These are phyloP conservation scores for Bombus consobrinus DNA, from an alignment of 1,140 invertebrate species.

Conservation along the genomic window DNA sequence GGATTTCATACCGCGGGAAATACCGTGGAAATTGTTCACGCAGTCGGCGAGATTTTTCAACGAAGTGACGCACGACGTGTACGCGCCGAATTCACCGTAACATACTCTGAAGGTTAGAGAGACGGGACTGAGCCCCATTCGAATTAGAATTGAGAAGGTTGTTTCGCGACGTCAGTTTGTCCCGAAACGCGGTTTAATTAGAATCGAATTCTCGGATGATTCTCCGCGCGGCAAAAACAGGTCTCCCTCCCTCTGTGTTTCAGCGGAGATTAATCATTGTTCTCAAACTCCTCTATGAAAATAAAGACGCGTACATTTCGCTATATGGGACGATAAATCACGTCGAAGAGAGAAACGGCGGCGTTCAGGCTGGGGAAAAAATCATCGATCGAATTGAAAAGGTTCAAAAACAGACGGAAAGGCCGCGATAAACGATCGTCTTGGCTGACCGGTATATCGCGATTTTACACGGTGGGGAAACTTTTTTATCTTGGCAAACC, in stretches of 20 bases:
- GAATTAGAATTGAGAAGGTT: conserved; percentile 2
- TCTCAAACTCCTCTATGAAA: not conserved
- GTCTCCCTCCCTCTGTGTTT: too few species aligned
- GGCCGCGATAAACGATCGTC: conserved; percentile 27
- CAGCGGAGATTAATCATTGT: conserved; percentile 2
- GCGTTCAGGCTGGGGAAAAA: not conserved
- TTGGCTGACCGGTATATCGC: conserved; percentile 11
- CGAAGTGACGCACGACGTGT: not conserved
- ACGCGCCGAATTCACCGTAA: not conserved
- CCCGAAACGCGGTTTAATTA: conserved; percentile 16
- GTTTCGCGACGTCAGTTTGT: not conserved
- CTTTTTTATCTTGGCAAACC: conserved; percentile 68
- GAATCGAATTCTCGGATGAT: conserved; percentile 20
- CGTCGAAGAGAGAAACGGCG: not conserved
- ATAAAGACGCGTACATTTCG: conserved; percentile 23
- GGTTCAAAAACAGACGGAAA: conserved; percentile 12
- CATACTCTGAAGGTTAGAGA: not conserved
- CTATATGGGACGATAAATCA: not conserved
- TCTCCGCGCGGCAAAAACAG: not conserved
- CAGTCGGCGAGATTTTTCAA: conserved; percentile 16
- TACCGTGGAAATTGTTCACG: conserved; percentile 11
- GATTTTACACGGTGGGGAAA: conserved; percentile 26
- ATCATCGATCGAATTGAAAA: conserved; percentile 3
- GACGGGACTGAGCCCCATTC: not conserved
- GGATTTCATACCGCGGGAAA: not conserved